phyloP scores from a whole-genome alignment of 2,797 vertebrate genomes.

The Pteronotus mesoamericanus region DNA sequence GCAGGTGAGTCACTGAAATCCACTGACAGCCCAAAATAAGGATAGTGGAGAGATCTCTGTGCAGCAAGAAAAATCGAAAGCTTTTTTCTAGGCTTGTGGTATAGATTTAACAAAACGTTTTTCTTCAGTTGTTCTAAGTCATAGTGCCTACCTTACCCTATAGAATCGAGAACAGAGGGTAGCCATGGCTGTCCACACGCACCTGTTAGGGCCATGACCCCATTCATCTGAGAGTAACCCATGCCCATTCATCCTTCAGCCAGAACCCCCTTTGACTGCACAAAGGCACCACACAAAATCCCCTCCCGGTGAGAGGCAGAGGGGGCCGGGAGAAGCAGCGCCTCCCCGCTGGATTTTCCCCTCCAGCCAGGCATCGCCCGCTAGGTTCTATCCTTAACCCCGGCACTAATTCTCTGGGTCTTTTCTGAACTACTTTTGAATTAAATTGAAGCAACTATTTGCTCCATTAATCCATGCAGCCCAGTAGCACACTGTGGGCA shows the following conservation, averaged over 20 bases:
- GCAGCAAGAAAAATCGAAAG: background rate
- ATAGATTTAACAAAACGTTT: background rate
- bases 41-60: background rate
- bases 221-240: background rate
- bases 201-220: background rate
- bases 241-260: background rate
- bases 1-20: background rate
- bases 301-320: background rate
- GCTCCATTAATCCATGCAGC: conserved; percentile 60
- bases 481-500: conserved; percentile 51
- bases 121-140: background rate
- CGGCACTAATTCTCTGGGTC: conserved; percentile 67
- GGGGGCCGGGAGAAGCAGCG: background rate
- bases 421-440: conserved; percentile 74
- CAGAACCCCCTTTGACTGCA: background rate
- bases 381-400: conserved; percentile 43
- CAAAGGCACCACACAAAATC: background rate
- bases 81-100: background rate
- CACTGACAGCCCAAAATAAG: background rate
- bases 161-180: background rate
- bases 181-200: fast-evolving
- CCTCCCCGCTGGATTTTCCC: background rate
- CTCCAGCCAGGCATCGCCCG: conserved; percentile 2
- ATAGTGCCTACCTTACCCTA: background rate
- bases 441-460: conserved; percentile 75